These are phyloP conservation scores for Ypsolopha scabrella DNA, from an alignment of 2,888 invertebrate genomes.

Conservation along the genomic window DNA sequence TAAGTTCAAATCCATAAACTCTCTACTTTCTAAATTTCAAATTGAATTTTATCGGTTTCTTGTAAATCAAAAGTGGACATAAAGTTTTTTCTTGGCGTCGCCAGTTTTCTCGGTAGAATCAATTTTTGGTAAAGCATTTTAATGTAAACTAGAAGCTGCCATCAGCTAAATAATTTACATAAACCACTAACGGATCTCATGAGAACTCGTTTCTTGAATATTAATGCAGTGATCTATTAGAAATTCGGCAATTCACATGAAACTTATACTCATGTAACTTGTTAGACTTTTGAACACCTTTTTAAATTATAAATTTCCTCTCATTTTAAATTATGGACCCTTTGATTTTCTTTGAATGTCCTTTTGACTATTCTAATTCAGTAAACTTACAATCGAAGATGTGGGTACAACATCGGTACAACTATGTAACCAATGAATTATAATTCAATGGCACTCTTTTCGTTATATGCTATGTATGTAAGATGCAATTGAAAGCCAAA, in stretches of 20 bases:
- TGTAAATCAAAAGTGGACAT: constrained; percentile 6
- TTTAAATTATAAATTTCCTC: constrained; percentile 43
- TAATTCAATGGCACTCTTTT: too few relatives aligned
- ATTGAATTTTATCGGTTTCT: constrained; percentile 1
- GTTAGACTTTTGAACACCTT: constrained; percentile 33
- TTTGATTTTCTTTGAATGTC: neutral
- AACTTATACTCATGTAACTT: constrained; percentile 25
- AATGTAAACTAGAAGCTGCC: constrained; percentile 59
- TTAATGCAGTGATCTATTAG: constrained; percentile 68
- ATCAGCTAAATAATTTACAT: constrained; percentile 64
- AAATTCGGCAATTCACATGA: constrained; percentile 48
- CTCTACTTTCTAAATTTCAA: constrained; percentile 6
- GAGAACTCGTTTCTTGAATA: constrained; percentile 55
- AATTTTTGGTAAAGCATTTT: constrained; percentile 38
- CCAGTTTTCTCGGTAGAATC: neutral
- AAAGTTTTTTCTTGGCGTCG: constrained; percentile 2
- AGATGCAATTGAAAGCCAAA: too few relatives aligned
- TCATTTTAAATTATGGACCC: constrained; percentile 1
- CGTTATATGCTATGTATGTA: too few relatives aligned
- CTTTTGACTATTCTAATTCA: neutral
- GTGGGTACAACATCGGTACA: too few relatives aligned
- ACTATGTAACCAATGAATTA: too few relatives aligned
- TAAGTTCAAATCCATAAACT: constrained; percentile 1
- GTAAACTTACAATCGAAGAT: neutral
- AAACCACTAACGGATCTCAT: constrained; percentile 67